Conservation (phyloP, 2,888 invertebrate species). For the Cataglyphis livida region DNA sequence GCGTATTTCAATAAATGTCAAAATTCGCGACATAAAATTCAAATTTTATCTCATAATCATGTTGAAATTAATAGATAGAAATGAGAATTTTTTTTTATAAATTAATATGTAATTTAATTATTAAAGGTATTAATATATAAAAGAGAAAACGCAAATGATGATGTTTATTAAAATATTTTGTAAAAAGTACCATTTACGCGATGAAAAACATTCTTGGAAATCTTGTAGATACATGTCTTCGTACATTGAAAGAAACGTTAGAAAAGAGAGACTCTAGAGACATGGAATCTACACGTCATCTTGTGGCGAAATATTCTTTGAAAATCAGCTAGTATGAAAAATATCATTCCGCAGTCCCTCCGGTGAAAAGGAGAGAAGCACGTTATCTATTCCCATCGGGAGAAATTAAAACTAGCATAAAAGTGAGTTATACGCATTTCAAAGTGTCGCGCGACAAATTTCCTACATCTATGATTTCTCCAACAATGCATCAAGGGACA, state of each 20-base stretch:
- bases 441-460: slow-evolving; percentile 23
- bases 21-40: neutral
- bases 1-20: neutral
- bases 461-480: neutral
- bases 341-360: slow-evolving; percentile 28
- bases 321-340: slow-evolving; percentile 40
- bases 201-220: neutral
- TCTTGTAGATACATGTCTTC: neutral
- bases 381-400: slow-evolving; percentile 41
- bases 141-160: neutral
- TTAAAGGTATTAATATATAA: neutral
- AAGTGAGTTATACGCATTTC: slow-evolving; percentile 44
- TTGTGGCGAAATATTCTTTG: slow-evolving; percentile 32
- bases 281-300: slow-evolving; percentile 26
- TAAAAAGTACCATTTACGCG: neutral
- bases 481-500: slow-evolving; percentile 1
- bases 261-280: neutral
- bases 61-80: slow-evolving; percentile 10
- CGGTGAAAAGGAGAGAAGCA: slow-evolving; percentile 12
- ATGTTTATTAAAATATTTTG: neutral
- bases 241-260: neutral
- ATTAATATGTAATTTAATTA: neutral
- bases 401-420: slow-evolving; percentile 42
- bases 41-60: slow-evolving; percentile 1
- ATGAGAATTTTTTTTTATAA: neutral